A percentile compares a stretch with the other conserved stretches of the same genome.
phyloP scores from a whole-genome alignment of 2,797 vertebrate genomes.

The Ambastaia sidthimunki region DNA sequence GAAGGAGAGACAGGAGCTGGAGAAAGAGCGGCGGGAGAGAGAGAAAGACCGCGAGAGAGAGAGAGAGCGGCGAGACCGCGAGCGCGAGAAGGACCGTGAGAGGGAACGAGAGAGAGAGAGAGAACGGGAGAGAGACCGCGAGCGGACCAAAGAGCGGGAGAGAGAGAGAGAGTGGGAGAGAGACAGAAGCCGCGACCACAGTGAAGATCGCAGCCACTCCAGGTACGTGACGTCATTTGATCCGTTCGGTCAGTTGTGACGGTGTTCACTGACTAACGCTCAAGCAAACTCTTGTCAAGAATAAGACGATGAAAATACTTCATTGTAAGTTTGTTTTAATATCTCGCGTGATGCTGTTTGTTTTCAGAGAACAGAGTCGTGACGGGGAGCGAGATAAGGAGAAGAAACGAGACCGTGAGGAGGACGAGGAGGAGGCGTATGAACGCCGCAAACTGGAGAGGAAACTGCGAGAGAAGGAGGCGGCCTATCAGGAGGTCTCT shows the following conservation, averaged over 20 bases:
- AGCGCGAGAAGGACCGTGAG: conserved; percentile 60
- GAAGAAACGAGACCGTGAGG: conserved; percentile 93
- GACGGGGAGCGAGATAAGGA: conserved; percentile 82
- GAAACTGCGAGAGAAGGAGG: conserved; percentile 95
- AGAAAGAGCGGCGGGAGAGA: conserved; percentile 82
- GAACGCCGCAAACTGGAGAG: conserved; percentile 95
- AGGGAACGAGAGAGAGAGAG: conserved; percentile 67
- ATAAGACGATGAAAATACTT: too few species aligned
- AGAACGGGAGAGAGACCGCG: conserved; percentile 73
- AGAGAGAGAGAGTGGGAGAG: conserved; percentile 70
- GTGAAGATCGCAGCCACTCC: conserved; percentile 83
- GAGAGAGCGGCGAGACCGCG: conserved; percentile 86
- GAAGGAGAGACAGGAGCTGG: conserved; percentile 87
- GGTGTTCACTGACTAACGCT: too few species aligned
- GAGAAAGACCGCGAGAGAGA: conserved; percentile 77
- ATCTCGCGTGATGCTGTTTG: neutral
- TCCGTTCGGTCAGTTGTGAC: neutral
- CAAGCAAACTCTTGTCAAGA: too few species aligned
- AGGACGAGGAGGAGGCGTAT: conserved; percentile 95
- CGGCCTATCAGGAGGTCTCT: conserved; percentile 95
- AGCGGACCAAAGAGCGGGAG: conserved; percentile 79
- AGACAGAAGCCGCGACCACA: conserved; percentile 77
- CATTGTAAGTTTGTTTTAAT: neutral
- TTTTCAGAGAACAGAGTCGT: conserved; percentile 83
- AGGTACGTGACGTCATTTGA: conserved; percentile 74